These are phyloP conservation scores for Falcunculus frontatus DNA, from an alignment of 2,113 vertebrate genomes.

Conservation along the genomic window DNA sequence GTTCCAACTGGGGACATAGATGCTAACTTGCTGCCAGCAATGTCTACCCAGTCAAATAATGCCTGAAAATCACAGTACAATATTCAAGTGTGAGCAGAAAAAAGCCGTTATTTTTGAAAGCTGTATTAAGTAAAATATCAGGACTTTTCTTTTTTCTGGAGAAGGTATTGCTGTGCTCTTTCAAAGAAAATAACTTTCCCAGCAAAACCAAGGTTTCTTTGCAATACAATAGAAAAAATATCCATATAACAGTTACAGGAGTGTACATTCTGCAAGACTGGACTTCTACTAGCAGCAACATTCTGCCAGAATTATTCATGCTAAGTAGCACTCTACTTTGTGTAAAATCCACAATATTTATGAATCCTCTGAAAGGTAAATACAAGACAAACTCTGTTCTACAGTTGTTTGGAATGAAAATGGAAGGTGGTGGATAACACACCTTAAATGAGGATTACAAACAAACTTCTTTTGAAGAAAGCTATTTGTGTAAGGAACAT, in stretches of 20 bases:
- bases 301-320: not conserved
- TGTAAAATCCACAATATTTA: not conserved
- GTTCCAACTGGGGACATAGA: constrained; percentile 95
- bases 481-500: not conserved
- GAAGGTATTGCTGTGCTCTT: not conserved
- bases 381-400: not conserved
- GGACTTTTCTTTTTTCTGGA: not conserved
- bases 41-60: constrained; percentile 97
- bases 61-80: constrained; percentile 76
- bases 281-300: not conserved
- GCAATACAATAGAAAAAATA: not conserved
- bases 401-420: not conserved
- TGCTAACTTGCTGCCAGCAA: constrained; percentile 89
- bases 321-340: not conserved
- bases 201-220: not conserved
- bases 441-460: not conserved
- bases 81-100: not conserved
- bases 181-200: not conserved
- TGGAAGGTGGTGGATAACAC: not conserved
- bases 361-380: not conserved
- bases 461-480: not conserved
- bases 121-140: not conserved
- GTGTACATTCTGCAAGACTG: not conserved
- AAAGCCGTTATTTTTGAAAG: not conserved
- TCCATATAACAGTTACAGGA: not conserved